Conservation (phyloP, 2,888 invertebrate genomes). For the Brachynemurus nebulosus region DNA sequence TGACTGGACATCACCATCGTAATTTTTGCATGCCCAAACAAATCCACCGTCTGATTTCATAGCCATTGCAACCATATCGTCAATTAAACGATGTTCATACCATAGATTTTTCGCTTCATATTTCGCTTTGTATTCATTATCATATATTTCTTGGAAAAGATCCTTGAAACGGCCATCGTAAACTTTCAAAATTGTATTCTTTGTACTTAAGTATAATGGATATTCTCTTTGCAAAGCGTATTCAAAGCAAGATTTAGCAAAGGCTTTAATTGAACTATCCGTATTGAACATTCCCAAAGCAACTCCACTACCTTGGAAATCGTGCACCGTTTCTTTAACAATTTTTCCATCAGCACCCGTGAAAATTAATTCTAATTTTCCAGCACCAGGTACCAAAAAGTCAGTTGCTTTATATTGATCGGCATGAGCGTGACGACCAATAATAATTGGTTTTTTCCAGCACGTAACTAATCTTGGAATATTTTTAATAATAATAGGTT, state of each 20-base stretch:
- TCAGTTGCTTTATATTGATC: constrained; percentile 98
- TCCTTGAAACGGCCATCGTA: constrained; percentile 97
- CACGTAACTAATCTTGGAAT: constrained; percentile 89
- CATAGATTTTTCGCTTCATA: constrained; percentile 81
- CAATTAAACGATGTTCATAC: constrained; percentile 97
- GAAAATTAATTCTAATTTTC: constrained; percentile 75
- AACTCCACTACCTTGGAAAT: constrained; percentile 78
- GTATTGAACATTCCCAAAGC: constrained; percentile 95
- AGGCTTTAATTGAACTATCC: constrained; percentile 82
- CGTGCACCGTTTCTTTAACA: constrained; percentile 63
- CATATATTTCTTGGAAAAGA: constrained; percentile 91
- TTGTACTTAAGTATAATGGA: constrained; percentile 89
- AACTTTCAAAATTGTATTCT: constrained; percentile 91
- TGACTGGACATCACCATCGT: constrained; percentile 98
- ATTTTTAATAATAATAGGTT: constrained; percentile 81
- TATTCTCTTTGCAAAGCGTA: constrained; percentile 73
- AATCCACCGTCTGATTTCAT: constrained; percentile 98
- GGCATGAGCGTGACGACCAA: constrained; percentile 96
- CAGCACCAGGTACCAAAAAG: constrained; percentile 84
- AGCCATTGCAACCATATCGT: constrained; percentile 97
- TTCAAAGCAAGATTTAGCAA: constrained; percentile 90
- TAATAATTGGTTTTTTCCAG: constrained; percentile 95
- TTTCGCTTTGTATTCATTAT: constrained; percentile 67
- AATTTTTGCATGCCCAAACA: constrained; percentile 99
- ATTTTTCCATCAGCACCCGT: constrained; percentile 46